Percentiles rank a stretch among this genome's conserved stretches.
phyloP scores from a whole-genome alignment of 1,140 invertebrate genomes.

The Diploscapter pachys region DNA sequence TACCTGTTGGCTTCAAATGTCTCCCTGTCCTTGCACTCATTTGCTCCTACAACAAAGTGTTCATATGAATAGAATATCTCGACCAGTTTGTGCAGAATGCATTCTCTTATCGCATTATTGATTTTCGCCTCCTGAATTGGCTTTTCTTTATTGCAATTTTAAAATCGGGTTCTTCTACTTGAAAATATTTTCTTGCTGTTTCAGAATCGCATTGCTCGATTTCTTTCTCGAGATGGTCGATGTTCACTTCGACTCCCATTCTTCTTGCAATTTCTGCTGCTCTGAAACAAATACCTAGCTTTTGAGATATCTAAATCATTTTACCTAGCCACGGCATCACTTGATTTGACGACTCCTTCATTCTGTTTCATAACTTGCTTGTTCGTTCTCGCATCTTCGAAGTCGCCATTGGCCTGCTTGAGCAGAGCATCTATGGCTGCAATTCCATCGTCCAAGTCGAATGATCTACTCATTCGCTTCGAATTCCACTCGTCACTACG shows the following conservation, averaged over 20 bases:
- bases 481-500: constrained; percentile 42
- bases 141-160: constrained; percentile 13
- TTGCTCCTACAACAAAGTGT: constrained; percentile 78
- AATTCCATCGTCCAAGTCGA: constrained; percentile 40
- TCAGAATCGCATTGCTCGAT: constrained; percentile 30
- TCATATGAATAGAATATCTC: constrained; percentile 93
- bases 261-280: constrained; percentile 37
- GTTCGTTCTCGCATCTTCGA: too few species aligned
- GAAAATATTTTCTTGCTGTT: constrained; percentile 32
- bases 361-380: too few species aligned
- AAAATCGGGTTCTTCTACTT: constrained; percentile 26
- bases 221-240: constrained; percentile 37
- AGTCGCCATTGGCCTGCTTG: too few species aligned
- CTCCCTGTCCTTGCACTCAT: constrained; percentile 62
- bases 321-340: too few species aligned
- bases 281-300: constrained; percentile 18
- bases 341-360: too few species aligned
- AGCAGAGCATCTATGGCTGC: constrained; percentile 16
- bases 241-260: constrained; percentile 38
- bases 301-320: too few species aligned
- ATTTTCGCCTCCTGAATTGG: constrained; percentile 77
- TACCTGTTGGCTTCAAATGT: constrained; percentile 67
- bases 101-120: constrained; percentile 85
- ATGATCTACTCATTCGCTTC: constrained; percentile 55
- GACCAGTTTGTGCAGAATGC: constrained; percentile 91